Percentiles rank a stretch among this genome's conserved stretches.
These are phyloP conservation scores for Herminia tarsipennalis DNA, from an alignment of 2,888 invertebrate genomes.

Conservation along the genomic window DNA sequence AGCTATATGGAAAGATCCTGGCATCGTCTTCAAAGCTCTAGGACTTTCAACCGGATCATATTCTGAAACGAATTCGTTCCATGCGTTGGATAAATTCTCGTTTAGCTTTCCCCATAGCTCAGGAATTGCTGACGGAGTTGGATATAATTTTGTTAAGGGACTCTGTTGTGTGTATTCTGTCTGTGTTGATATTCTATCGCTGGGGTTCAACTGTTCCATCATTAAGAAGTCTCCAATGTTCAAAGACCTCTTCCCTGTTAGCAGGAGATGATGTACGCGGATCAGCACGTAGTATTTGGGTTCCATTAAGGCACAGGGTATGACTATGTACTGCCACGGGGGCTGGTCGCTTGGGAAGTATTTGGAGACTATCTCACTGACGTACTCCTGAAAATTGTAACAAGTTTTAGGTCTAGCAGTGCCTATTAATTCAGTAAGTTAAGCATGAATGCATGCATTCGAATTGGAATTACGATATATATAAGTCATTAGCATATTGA, in stretches of 20 bases:
- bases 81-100: constrained; percentile 89
- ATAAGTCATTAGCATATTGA: too few species aligned
- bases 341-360: constrained; percentile 90
- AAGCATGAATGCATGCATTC: too few species aligned
- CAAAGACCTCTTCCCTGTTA: constrained; percentile 89
- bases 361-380: constrained; percentile 91
- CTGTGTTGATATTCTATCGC: constrained; percentile 64
- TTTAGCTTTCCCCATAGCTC: constrained; percentile 88
- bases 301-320: constrained; percentile 84
- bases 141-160: constrained; percentile 84
- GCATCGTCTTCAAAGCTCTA: constrained; percentile 85
- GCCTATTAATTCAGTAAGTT: too few species aligned
- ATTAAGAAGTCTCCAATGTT: constrained; percentile 91
- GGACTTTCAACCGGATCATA: constrained; percentile 92
- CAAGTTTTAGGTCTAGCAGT: too few species aligned
- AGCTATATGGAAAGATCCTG: constrained; percentile 86
- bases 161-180: constrained; percentile 64
- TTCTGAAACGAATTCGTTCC: constrained; percentile 92
- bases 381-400: constrained; percentile 87
- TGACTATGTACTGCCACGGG: constrained; percentile 93
- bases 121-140: constrained; percentile 87
- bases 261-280: constrained; percentile 90
- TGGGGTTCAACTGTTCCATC: constrained; percentile 76
- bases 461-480: too few species aligned
- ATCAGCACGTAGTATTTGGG: constrained; percentile 89